Evolutionary conservation across 2,113 vertebrate species (phyloP).

Genomic region (Rutilus rutilus): DNA sequence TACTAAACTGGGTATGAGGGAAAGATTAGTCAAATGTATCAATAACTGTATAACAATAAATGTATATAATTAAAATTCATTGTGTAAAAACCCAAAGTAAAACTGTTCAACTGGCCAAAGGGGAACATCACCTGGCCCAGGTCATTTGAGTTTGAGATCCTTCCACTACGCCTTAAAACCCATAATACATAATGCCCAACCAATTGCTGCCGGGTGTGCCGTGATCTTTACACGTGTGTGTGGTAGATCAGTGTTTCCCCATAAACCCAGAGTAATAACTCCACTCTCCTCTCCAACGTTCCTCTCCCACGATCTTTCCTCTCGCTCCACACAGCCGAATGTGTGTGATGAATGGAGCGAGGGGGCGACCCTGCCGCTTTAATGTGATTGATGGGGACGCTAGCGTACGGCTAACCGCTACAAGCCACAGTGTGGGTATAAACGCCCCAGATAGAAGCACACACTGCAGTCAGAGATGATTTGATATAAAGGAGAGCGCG

Average conservation of each 20-base stretch:
- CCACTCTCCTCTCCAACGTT: background rate
- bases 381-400: constrained; percentile 49
- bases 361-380: constrained; percentile 6
- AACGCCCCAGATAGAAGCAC: constrained; percentile 37
- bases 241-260: constrained; percentile 13
- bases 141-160: background rate
- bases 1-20: background rate
- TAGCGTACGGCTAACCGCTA: constrained; percentile 38
- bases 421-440: constrained; percentile 31
- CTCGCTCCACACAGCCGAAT: background rate
- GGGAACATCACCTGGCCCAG: background rate
- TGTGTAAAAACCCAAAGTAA: background rate
- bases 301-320: constrained; percentile 22
- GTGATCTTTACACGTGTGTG: background rate
- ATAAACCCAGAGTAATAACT: constrained; percentile 12
- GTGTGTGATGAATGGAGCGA: constrained; percentile 21
- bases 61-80: background rate
- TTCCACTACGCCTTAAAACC: background rate
- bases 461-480: constrained; percentile 42
- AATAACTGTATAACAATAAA: constrained; percentile 4
- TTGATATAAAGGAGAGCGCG: constrained; percentile 23
- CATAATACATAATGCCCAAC: background rate
- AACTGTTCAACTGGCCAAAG: background rate
- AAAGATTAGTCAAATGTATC: background rate
- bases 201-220: background rate